phyloP scores from a whole-genome alignment of 2,797 vertebrate species.

The Bovichtus diacanthus region DNA sequence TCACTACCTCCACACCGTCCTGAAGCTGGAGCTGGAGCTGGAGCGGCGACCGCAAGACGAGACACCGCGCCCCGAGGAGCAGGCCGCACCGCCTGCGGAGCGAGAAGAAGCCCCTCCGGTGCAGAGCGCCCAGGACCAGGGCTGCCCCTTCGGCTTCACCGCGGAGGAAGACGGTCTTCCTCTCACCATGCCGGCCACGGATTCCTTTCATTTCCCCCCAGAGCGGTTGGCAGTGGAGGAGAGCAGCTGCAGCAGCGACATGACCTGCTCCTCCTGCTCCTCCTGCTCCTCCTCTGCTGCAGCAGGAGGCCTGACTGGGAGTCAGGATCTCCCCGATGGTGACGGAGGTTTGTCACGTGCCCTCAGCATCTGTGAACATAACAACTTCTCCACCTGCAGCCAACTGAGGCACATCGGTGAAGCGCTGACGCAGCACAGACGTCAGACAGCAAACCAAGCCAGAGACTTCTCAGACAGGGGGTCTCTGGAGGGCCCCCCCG shows the following conservation, averaged over 20 bases:
- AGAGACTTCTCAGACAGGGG: constrained; percentile 79
- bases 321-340: constrained; percentile 74
- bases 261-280: constrained; percentile 89
- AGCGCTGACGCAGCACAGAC: constrained; percentile 67
- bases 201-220: constrained; percentile 74
- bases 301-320: constrained; percentile 47
- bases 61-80: constrained; percentile 42
- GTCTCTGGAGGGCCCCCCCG: constrained; percentile 76
- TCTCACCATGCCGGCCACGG: constrained; percentile 63
- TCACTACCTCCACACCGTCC: constrained; percentile 93
- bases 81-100: constrained; percentile 27
- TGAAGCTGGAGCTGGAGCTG: constrained; percentile 91
- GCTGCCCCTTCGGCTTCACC: constrained; percentile 68
- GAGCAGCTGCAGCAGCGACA: constrained; percentile 92
- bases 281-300: constrained; percentile 84
- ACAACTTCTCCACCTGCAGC: constrained; percentile 70
- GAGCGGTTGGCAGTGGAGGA: constrained; percentile 84
- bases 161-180: constrained; percentile 62
- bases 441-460: constrained; percentile 91
- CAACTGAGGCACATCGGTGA: constrained; percentile 57
- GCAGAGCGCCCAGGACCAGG: constrained; percentile 42
- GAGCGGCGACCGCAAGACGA: constrained; percentile 84
- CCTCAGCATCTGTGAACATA: constrained; percentile 83
- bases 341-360: constrained; percentile 81
- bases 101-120: constrained; percentile 34